Percentiles rank a stretch among this genome's conserved stretches.
phyloP scores from a whole-genome alignment of 2,113 vertebrate species.

The Excalfactoria chinensis region DNA sequence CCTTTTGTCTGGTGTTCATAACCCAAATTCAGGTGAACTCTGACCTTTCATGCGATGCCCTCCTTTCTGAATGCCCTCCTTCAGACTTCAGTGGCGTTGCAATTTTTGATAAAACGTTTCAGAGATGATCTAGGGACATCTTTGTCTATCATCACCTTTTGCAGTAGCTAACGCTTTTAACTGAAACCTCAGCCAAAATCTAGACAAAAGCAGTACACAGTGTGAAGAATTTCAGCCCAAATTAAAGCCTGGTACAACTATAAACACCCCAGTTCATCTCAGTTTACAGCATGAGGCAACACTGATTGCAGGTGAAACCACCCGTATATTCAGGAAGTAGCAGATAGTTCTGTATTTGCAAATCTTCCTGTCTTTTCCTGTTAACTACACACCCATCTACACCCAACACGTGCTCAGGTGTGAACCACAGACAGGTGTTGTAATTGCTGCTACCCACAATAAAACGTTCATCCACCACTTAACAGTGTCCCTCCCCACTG shows the following conservation, averaged over 20 bases:
- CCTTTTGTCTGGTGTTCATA: neutral
- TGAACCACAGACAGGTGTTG: neutral
- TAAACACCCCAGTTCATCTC: neutral
- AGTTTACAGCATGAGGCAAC: neutral
- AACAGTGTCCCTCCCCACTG: neutral
- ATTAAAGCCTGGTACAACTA: neutral
- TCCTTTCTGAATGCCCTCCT: neutral
- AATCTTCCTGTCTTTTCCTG: neutral
- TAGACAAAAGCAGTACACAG: neutral
- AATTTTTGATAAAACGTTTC: neutral
- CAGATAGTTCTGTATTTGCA: neutral
- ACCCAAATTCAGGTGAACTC: neutral
- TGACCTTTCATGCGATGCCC: neutral
- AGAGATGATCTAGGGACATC: neutral
- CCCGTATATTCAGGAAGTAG: neutral
- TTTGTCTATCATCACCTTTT: neutral
- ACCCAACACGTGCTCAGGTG: neutral
- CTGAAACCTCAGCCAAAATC: neutral
- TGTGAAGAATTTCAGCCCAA: neutral
- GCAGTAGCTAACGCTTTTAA: neutral
- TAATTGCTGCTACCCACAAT: neutral
- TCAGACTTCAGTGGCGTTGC: neutral
- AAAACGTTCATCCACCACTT: neutral
- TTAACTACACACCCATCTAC: neutral
- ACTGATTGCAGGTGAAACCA: neutral